Evolutionary conservation across 2,797 vertebrate species (phyloP).

Genomic region (Podarcis lilfordi): DNA sequence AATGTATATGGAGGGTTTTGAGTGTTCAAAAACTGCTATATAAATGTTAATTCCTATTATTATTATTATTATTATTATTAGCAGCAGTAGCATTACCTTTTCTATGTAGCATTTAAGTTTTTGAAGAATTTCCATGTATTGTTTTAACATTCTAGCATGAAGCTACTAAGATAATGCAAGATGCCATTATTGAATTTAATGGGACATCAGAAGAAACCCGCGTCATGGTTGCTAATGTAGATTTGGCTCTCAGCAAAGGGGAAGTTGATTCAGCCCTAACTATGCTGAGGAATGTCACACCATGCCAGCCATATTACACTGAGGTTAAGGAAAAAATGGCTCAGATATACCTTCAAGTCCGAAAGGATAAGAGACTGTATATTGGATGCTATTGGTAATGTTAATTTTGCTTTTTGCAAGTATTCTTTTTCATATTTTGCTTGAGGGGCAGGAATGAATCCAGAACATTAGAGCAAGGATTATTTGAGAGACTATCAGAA

Average conservation of each 20-base stretch:
- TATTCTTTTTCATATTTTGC: background rate
- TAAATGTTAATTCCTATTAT: background rate
- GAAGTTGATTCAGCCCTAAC: conserved; percentile 72
- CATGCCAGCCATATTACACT: conserved; percentile 75
- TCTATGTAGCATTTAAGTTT: background rate
- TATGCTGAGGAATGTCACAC: conserved; percentile 69
- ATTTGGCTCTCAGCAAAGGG: conserved; percentile 79
- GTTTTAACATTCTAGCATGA: conserved; percentile 73
- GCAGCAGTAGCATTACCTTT: background rate
- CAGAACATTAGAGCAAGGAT: background rate
- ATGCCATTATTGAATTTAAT: conserved; percentile 76
- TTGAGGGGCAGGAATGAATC: background rate
- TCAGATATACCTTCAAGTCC: conserved; percentile 75
- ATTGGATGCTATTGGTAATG: conserved; percentile 79
- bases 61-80: background rate
- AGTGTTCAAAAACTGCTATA: background rate
- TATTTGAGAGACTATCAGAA: background rate
- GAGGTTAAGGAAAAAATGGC: conserved; percentile 83
- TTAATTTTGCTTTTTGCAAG: background rate
- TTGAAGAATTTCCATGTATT: background rate
- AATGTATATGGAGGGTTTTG: background rate
- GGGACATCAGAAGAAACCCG: conserved; percentile 76
- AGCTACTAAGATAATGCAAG: conserved; percentile 82
- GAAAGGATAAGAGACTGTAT: conserved; percentile 74
- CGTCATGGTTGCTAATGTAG: conserved; percentile 77